Conservation (phyloP, 2,888 invertebrate genomes). For the Andrena bucephala region DNA sequence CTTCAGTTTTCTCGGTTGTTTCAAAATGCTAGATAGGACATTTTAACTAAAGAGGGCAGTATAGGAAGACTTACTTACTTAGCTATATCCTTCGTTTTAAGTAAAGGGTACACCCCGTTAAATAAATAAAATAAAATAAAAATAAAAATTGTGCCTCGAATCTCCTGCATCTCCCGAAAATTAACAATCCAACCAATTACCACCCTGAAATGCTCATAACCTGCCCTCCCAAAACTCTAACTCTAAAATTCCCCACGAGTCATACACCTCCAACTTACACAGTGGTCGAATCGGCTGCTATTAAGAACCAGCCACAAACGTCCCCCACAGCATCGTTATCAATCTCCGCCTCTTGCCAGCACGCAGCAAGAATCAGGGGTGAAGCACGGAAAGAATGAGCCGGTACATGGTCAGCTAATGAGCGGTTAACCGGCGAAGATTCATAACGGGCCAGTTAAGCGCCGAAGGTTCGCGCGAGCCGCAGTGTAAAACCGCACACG, state of each 20-base stretch:
- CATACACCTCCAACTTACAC: not conserved
- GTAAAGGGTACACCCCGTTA: too few relatives aligned
- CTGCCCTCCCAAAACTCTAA: not conserved
- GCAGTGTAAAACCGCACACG: slow-evolving; percentile 53
- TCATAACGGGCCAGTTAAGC: slow-evolving; percentile 68
- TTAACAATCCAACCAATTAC: too few relatives aligned
- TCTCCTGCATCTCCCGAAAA: too few relatives aligned
- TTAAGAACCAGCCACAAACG: slow-evolving; percentile 8
- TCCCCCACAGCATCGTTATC: not conserved
- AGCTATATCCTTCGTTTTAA: too few relatives aligned
- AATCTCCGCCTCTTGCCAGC: slow-evolving; percentile 11
- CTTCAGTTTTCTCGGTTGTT: too few relatives aligned
- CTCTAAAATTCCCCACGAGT: not conserved
- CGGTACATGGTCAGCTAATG: slow-evolving; percentile 68
- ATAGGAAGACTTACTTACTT: too few relatives aligned
- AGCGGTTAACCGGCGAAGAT: slow-evolving; percentile 78
- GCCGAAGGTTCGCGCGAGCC: slow-evolving; percentile 51
- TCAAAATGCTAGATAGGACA: too few relatives aligned
- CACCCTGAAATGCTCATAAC: too few relatives aligned
- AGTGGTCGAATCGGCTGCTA: not conserved
- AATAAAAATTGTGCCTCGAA: too few relatives aligned
- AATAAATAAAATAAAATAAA: too few relatives aligned
- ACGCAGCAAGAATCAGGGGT: not conserved
- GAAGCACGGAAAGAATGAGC: slow-evolving; percentile 16
- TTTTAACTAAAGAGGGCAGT: too few relatives aligned